phyloP scores from a whole-genome alignment of 1,140 invertebrate species.

The Pemphigus obesinymphae region DNA sequence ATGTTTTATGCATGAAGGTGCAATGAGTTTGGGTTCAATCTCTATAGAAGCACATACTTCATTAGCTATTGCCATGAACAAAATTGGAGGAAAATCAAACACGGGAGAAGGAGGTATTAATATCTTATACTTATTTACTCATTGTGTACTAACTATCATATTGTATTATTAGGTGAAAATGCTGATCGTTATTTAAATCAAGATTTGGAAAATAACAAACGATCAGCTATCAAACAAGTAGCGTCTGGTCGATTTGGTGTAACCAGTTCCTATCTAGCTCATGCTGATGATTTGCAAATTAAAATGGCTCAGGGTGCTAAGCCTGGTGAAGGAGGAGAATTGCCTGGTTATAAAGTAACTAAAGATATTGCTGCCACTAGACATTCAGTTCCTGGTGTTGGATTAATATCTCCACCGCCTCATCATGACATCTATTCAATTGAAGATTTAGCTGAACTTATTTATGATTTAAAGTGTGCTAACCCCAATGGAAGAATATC shows the following conservation, averaged over 20 bases:
- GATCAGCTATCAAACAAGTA: conserved; percentile 85
- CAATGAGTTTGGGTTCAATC: conserved; percentile 92
- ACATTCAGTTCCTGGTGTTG: conserved; percentile 95
- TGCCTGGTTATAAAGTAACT: conserved; percentile 84
- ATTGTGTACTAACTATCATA: not conserved
- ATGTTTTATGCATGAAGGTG: conserved; percentile 54
- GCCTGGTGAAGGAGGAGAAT: conserved; percentile 90
- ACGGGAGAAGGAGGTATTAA: conserved; percentile 65
- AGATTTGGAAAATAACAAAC: conserved; percentile 71
- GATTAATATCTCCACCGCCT: conserved; percentile 95
- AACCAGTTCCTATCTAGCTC: conserved; percentile 91
- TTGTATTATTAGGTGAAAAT: conserved; percentile 64
- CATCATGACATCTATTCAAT: conserved; percentile 99
- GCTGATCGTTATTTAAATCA: conserved; percentile 74
- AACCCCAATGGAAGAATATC: conserved; percentile 94
- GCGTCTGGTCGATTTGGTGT: conserved; percentile 98
- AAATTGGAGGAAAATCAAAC: conserved; percentile 68
- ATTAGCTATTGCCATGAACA: conserved; percentile 95
- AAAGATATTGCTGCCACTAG: conserved; percentile 91
- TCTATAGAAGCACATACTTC: conserved; percentile 91
- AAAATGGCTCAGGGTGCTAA: conserved; percentile 99
- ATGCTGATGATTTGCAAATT: conserved; percentile 94
- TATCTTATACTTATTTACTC: not conserved
- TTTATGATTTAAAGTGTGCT: conserved; percentile 96
- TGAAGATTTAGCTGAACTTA: conserved; percentile 96